These are phyloP conservation scores for Oithona nana DNA, from an alignment of 2,888 invertebrate genomes.

Conservation along the genomic window DNA sequence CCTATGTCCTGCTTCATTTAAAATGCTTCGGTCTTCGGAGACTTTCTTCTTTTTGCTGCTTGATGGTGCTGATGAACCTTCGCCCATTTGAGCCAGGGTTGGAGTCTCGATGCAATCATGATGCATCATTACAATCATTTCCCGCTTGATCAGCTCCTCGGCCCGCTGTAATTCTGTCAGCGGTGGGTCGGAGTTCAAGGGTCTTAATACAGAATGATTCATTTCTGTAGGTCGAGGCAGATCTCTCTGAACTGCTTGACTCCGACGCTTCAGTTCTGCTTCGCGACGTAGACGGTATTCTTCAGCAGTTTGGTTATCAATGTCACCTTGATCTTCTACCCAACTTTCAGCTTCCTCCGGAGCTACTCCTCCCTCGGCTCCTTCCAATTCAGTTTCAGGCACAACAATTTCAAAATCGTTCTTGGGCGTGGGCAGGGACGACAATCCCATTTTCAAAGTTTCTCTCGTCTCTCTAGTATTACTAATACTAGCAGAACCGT, in stretches of 20 bases:
- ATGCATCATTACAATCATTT: constrained; percentile 88
- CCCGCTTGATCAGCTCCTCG: constrained; percentile 83
- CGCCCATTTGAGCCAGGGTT: constrained; percentile 23
- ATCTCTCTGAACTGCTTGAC: constrained; percentile 64
- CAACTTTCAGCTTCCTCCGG: background rate
- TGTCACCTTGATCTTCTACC: constrained; percentile 19
- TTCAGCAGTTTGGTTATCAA: constrained; percentile 17
- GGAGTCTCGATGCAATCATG: constrained; percentile 71
- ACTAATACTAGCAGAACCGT: background rate
- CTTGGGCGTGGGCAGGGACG: constrained; percentile 64
- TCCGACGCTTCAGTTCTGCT: constrained; percentile 51
- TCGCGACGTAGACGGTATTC: constrained; percentile 25
- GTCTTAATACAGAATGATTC: constrained; percentile 59
- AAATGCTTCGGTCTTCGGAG: constrained; percentile 35
- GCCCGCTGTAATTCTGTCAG: constrained; percentile 67
- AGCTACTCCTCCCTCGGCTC: constrained; percentile 26
- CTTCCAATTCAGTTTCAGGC: constrained; percentile 53
- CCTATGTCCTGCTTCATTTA: constrained; percentile 47
- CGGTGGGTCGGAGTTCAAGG: constrained; percentile 50
- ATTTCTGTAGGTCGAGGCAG: constrained; percentile 69
- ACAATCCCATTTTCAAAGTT: constrained; percentile 48
- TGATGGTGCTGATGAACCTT: constrained; percentile 22
- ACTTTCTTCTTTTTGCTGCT: constrained; percentile 21
- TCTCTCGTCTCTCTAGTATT: background rate
- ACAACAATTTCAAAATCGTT: constrained; percentile 98